Base-by-base conservation (phyloP, 1,140 invertebrate genomes). In the Drosophila equinoxialis region DNA sequence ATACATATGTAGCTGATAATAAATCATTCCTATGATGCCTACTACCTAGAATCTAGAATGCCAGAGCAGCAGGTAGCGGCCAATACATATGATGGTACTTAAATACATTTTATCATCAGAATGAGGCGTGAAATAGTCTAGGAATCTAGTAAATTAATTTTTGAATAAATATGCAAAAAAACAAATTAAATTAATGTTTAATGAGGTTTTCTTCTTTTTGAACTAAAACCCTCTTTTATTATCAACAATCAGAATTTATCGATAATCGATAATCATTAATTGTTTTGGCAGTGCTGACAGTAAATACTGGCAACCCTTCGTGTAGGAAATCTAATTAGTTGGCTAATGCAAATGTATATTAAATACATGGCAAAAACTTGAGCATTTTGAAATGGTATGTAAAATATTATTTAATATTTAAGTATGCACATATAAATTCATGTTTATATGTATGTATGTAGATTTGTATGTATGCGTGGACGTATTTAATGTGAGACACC, bases 11-110 rank as follows among this genome's bases (percentile, higher is more conserved):
- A 26, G 30, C 60, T 59, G 35, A 45, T 59, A 66, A 75, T 76
- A 76, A 76, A 76, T 76, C 74, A 76, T 74, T 48, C 51, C 48
- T 65, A 68, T 55, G 58, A 75, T 39, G 37, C 10, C 11, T n/a
- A 39, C 37, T 39, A 39, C 11, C 11, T 13, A 39, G 8, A 26
- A 0, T 26, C 10, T 11, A 39, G 35, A 37, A 37, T 37, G 35
- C 35, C 8, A 35, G 35, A 1, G 8, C 35, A 3, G 5, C 26
- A 26, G 26, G 26, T 26, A 26, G 26, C 26, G 4, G 2, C 26
- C 26, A 26, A 35, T 35, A 2, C 35, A 37, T 37, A 37, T 37
- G 6, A 5, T 30, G 30, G 35, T 39, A 5, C 37, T 13, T 39
- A 39, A 39, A 13, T 39, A 13, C 37, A 11, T 37, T 37, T 37